Base-by-base conservation (phyloP, 2,113 vertebrate species). In the Mugil cephalus region DNA sequence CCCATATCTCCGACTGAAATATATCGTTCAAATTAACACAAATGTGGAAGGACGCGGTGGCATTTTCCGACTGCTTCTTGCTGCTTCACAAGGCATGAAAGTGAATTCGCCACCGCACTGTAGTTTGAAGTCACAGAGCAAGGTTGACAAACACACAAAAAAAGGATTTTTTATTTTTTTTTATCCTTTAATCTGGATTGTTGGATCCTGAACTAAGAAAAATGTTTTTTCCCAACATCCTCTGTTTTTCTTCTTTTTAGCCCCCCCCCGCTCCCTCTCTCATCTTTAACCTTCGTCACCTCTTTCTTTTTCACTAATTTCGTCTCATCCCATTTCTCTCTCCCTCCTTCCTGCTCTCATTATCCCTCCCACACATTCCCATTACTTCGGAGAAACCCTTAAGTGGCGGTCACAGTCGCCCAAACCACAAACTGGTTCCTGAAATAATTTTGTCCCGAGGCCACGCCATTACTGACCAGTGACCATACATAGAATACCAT, bases 1-100 rank as follows among this genome's bases (percentile, higher is more conserved):
- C 42, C 80, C 84, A 63, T 83, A 89, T 91, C 85, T 84, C 54
- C 45, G 77, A 86, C 83, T 70, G 73, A 88, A 91, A 88, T 88
- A 66, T 88, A 92, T 91, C 53, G 48, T 83, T 77, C 35, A 40
- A 88, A 92, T 90, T 85, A 90, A 72, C 66, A 50, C 45, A 55
- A 83, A 80, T 65, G 78, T 60, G 48, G 50, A 67, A 36, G 75
- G 17, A 30, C 1, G 38, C 56, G 0, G 56, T 56, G 68, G 21
- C 7, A 18, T 64, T 71, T 62, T 59, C 21, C n/a, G 30, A 46
- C 19, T 6, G 4, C 50, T 52, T 69, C 79, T 69, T 76, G 56
- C 36, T 0, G 48, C 82, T 86, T 79, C 66, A 42, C 19, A 77
- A 70, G 60, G 80, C 82, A 77, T 85, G 74, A 87, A 83, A 91